Base-by-base conservation (phyloP, 2,797 vertebrate species). In the Trachurus trachurus region DNA sequence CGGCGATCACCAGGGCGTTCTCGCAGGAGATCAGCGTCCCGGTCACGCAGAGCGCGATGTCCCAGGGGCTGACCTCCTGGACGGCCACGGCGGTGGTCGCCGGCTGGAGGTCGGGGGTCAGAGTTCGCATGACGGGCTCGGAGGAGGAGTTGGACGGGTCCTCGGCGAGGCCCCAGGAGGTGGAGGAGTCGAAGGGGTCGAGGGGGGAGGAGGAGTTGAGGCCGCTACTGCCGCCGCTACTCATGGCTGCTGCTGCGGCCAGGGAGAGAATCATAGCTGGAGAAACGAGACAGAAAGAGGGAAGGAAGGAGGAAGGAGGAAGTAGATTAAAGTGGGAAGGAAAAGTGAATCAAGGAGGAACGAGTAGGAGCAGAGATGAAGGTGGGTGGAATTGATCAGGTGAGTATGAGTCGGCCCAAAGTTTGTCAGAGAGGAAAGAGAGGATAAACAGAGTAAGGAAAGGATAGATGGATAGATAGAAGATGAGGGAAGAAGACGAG, bases 1-100 rank as follows among this genome's bases (percentile, higher is more conserved):
- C 95, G 2, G 97, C 97, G 60, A 98, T 95, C 79, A 98, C 97
- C 87, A 98, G 90, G 6, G 96, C 96, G 54, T 98, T 98, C 83
- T 98, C 97, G 0, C 96, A 96, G 47, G 97, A 96, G 91, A 97
- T 95, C 66, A 96, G 95, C 13, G 97, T 97, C 65, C 97, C 97
- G 0, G 97, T 96, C 45, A 97, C 96, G 60, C 97, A 97, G 15
- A 98, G 93, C 0, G 96, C 96, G 47, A 97, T 92, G 87, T 97
- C 97, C 97, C 97, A 98, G 0, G 96, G 96, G 90, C 92, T 97
- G 44, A 97, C 96, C 2, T 94, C 72, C 74, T 83, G 87, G 2
- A 80, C 22, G 0, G 66, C 65, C 0, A 86, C 56, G 0, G 81
- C 64, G 0, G 86, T 76, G 52, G 82, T 68, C 0, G 81, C 87